Base-by-base conservation (phyloP, 2,888 invertebrate genomes). In the Xylota sylvarum region DNA sequence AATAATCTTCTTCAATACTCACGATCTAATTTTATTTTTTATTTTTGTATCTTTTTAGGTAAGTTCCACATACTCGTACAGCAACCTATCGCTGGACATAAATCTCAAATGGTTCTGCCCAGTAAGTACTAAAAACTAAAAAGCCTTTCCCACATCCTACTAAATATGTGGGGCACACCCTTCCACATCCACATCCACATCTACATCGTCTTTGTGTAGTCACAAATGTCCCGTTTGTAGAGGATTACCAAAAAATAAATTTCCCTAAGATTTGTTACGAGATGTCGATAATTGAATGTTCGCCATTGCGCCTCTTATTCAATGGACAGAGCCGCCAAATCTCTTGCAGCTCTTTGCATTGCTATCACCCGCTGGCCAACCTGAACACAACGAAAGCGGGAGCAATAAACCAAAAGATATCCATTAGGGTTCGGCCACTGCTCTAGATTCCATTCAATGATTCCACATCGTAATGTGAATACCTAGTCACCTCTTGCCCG, bases 201-300 rank as follows among this genome's bases (percentile, higher is more conserved):
- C n/a, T n/a, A n/a, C n/a, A 12, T 0, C 48, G 43, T 40, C 58
- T 9, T 12, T 37, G 27, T 37, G 27, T 56, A 46, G 77, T 50
- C 67, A 67, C 74, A 80, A 43, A 70, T 60, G 60, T 81, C 72
- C 74, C 81, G 64, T 85, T 72, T 64, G 40, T 62, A 60, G 69
- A 50, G 19, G 67, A 52, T 43, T 30, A 73, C 82, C 40, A 30
- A 84, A 82, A 70, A 70, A 76, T 37, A 85, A 80, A 80, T 60
- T 60, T 64, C 35, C 50, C 40, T 35, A 52, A 78, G 83, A 83
- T 83, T 79, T 79, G 60, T 55, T 58, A 43, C 27, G 78, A 73
- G 82, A 86, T 77, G 72, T 69, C 86, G 86, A 82, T 86, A 86
- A 86, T 86, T 86, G 86, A 86, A 86, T 86, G 73, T 82, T 82